Base-by-base conservation (phyloP, 2,797 vertebrate genomes). In the Furcifer pardalis region DNA sequence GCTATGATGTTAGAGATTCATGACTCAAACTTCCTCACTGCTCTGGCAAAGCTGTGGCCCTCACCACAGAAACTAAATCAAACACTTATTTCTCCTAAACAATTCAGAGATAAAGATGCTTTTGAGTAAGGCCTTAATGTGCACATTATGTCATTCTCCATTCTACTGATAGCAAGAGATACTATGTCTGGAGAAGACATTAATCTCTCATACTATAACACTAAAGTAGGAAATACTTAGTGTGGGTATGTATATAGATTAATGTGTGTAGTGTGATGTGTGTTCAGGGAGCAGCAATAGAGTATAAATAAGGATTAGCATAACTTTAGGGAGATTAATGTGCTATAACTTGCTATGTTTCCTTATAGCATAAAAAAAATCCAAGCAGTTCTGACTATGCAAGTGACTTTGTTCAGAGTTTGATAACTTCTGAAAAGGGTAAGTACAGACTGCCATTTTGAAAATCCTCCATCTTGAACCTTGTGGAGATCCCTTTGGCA, bases 251-350 rank as follows among this genome's bases (percentile, higher is more conserved):
- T 56, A 74, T 44, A 52, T 66, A 77, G 37, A 78, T 56, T 78
- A 60, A 79, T 80, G 37, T 60, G 65, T 35, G 5, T 23, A 40
- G 15, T 76, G 72, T 69, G 23, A 84, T 84, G 66, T 72, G 77
- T 23, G 56, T 77, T 69, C 27, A 32, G 73, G n/a, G 72, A 69
- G 52, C 35, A 52, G 44, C 65, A 52, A 81, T 62, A 72, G 6
- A 52, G 77, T 49, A 86, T 77, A 86, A 81, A 81, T 82, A 82
- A 62, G 44, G 79, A 82, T 71, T 86, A 62, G 27, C 44, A 77
- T 82, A 78, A 77, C 73, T 46, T 71, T 40, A 71, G 65, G 63
- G 40, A 81, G 78, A 86, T 86, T 60, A 77, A 81, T 86, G 79
- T 60, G 13, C 32, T 69, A 8, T 15, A 46, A 62, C 76, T 23